These are phyloP conservation scores for Eledone cirrhosa DNA, from an alignment of 2,888 invertebrate species.

Conservation along the genomic window DNA sequence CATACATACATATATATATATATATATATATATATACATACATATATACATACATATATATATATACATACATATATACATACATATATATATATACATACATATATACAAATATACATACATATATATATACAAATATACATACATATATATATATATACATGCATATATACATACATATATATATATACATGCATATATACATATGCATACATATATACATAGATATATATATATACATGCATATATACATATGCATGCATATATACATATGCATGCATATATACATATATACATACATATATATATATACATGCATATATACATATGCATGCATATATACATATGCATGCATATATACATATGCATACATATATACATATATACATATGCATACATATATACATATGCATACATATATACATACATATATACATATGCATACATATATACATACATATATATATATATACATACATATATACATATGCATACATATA, in stretches of 20 bases:
- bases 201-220: conserved; percentile 8
- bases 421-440: too few relatives aligned
- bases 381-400: too few relatives aligned
- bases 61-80: too few relatives aligned
- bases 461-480: too few relatives aligned
- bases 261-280: not conserved
- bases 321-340: not conserved
- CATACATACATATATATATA: too few relatives aligned
- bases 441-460: too few relatives aligned
- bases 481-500: too few relatives aligned
- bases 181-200: conserved; percentile 11
- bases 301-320: not conserved
- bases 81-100: too few relatives aligned
- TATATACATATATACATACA: not conserved
- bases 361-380: not conserved
- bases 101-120: not conserved
- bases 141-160: not conserved
- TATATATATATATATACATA: too few relatives aligned
- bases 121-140: not conserved
- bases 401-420: too few relatives aligned
- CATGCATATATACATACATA: not conserved
- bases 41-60: too few relatives aligned
- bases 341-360: too few relatives aligned
- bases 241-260: not conserved
- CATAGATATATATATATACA: conserved; percentile 14